Evolutionary conservation across 2,888 invertebrate species (phyloP).

Genomic region (Macaria liturata): DNA sequence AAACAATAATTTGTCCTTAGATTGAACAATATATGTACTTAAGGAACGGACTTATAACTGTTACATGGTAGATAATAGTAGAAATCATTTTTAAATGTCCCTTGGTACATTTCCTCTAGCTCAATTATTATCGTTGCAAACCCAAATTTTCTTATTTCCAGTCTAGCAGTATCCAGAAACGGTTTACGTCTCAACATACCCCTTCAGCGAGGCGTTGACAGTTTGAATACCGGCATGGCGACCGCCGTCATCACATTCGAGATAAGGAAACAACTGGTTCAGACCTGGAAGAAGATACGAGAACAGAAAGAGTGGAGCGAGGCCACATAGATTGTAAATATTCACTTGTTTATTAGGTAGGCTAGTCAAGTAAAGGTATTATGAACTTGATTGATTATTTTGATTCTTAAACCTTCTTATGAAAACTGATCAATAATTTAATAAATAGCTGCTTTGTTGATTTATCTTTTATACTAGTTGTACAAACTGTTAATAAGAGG

Average conservation of each 20-base stretch:
- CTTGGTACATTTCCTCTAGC: too few species aligned
- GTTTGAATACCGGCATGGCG: slow-evolving; percentile 93
- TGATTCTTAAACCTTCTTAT: background rate
- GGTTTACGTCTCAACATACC: slow-evolving; percentile 91
- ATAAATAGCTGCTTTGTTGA: too few species aligned
- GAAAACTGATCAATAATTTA: too few species aligned
- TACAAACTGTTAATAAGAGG: too few species aligned
- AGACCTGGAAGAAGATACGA: slow-evolving; percentile 56
- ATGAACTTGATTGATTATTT: background rate
- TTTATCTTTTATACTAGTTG: too few species aligned
- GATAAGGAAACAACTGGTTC: slow-evolving; percentile 86
- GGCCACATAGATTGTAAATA: slow-evolving; percentile 39
- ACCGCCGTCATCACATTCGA: slow-evolving; percentile 93
- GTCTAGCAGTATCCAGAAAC: slow-evolving; percentile 81
- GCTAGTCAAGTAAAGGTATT: too few species aligned
- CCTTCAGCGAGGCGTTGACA: slow-evolving; percentile 89
- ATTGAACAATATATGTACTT: too few species aligned
- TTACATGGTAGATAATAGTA: too few species aligned
- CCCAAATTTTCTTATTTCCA: slow-evolving; percentile 32
- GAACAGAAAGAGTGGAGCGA: slow-evolving; percentile 42
- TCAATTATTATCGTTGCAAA: background rate
- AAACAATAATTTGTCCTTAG: too few species aligned
- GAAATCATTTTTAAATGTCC: too few species aligned
- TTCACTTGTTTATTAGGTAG: slow-evolving; percentile 5
- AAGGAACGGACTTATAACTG: too few species aligned